Evolutionary conservation across 2,113 vertebrate genomes (phyloP).

Genomic region (Neotragus pygmaeus): DNA sequence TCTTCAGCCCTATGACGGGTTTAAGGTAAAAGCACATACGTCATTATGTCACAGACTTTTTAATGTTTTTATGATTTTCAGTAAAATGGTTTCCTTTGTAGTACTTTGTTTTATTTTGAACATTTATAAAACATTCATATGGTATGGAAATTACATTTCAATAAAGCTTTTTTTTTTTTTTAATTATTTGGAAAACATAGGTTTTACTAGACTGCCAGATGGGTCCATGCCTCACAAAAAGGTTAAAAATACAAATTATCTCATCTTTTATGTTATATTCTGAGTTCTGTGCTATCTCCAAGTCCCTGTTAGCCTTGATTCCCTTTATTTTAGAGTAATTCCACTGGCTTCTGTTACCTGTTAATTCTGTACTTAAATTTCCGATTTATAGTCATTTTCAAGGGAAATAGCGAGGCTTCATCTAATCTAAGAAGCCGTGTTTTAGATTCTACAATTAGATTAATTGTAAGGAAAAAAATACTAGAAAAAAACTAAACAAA

Average conservation of each 20-base stretch:
- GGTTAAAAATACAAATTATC: neutral
- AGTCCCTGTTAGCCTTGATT: neutral
- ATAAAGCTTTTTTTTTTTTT: neutral
- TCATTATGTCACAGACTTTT: neutral
- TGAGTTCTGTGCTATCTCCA: neutral
- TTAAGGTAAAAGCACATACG: neutral
- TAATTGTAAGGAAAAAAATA: conserved; percentile 3
- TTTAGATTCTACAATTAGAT: neutral
- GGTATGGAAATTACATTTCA: neutral
- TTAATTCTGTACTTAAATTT: neutral
- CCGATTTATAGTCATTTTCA: neutral
- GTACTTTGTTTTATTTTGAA: neutral
- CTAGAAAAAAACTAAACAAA: neutral
- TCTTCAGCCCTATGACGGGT: neutral
- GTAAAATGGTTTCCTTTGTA: neutral
- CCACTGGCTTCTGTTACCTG: neutral
- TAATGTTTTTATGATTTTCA: conserved; percentile 6
- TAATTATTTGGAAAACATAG: neutral
- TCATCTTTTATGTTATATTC: neutral
- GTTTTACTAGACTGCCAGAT: neutral
- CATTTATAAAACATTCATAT: neutral
- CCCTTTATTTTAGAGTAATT: neutral
- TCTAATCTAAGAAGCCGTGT: neutral
- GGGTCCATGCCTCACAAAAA: neutral
- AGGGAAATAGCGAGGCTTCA: neutral